Evolutionary conservation across 2,888 invertebrate species (phyloP).

Genomic region (Boloria selene): DNA sequence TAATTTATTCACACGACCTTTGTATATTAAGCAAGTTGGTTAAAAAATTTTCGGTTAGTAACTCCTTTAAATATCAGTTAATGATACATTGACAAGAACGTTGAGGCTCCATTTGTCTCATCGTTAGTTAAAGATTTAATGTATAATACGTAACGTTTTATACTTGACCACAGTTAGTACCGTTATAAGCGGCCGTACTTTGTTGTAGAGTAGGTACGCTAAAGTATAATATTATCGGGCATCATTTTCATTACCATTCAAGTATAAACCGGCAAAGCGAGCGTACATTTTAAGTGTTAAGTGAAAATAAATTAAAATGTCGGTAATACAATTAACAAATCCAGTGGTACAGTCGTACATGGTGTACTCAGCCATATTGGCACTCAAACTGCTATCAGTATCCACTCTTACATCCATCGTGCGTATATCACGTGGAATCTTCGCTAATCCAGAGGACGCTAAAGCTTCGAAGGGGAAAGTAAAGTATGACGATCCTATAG

Average conservation of each 20-base stretch:
- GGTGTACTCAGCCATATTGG: conserved; percentile 63
- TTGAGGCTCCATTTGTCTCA: too few relatives aligned
- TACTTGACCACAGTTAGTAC: neutral
- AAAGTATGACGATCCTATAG: conserved; percentile 60
- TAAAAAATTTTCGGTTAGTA: too few relatives aligned
- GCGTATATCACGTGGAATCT: conserved; percentile 55
- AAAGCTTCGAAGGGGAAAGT: conserved; percentile 57
- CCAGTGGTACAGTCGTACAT: conserved; percentile 62
- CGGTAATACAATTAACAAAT: conserved; percentile 30
- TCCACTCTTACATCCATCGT: conserved; percentile 52
- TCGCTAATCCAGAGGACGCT: conserved; percentile 66
- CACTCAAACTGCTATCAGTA: conserved; percentile 59
- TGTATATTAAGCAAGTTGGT: too few relatives aligned
- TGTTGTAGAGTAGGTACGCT: neutral
- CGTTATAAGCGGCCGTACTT: conserved; percentile 2
- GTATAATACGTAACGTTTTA: neutral
- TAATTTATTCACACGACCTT: too few relatives aligned
- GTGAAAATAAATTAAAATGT: conserved; percentile 32
- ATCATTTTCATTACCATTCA: conserved; percentile 7
- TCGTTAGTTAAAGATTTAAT: neutral
- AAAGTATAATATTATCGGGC: conserved; percentile 5
- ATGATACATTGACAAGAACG: too few relatives aligned
- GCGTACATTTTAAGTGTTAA: conserved; percentile 8
- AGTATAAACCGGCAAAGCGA: conserved; percentile 13
- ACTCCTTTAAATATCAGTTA: too few relatives aligned